Conservation (phyloP, 2,797 vertebrate species). For the Sitta carolinensis region DNA sequence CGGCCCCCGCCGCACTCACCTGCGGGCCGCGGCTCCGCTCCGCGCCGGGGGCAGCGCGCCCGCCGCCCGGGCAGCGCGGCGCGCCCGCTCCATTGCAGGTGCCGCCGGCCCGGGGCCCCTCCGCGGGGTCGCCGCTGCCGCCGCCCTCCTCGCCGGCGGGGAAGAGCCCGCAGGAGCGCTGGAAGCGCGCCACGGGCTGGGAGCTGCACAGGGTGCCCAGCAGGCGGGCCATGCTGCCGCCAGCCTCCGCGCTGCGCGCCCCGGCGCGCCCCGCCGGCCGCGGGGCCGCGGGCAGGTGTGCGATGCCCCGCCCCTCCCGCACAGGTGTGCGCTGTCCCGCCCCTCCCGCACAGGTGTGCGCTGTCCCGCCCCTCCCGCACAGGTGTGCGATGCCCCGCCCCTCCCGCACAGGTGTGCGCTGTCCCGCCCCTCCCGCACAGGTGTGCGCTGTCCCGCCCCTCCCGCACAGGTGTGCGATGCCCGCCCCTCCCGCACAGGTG, state of each 20-base stretch:
- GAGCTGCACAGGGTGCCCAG: slow-evolving; percentile 79
- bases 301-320: not conserved
- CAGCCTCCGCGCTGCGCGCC: not conserved
- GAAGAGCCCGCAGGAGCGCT: slow-evolving; percentile 87
- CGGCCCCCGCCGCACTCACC: not conserved
- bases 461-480: not conserved
- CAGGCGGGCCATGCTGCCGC: slow-evolving; percentile 35
- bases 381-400: too few relatives aligned
- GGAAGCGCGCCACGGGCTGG: slow-evolving; percentile 88
- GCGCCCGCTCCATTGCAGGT: not conserved
- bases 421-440: not conserved
- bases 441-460: too few relatives aligned
- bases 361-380: too few relatives aligned
- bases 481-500: not conserved
- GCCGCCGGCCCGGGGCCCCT: not conserved
- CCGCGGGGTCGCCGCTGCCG: not conserved
- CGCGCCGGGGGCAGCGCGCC: not conserved
- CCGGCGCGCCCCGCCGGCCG: not conserved
- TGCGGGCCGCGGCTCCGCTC: not conserved
- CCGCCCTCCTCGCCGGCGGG: not conserved
- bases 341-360: not conserved
- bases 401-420: not conserved
- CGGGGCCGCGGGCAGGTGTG: not conserved
- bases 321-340: not conserved
- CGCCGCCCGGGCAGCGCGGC: not conserved